Evolutionary conservation across 2,113 vertebrate species (phyloP).

Genomic region (Pomatorhinus ruficollis): DNA sequence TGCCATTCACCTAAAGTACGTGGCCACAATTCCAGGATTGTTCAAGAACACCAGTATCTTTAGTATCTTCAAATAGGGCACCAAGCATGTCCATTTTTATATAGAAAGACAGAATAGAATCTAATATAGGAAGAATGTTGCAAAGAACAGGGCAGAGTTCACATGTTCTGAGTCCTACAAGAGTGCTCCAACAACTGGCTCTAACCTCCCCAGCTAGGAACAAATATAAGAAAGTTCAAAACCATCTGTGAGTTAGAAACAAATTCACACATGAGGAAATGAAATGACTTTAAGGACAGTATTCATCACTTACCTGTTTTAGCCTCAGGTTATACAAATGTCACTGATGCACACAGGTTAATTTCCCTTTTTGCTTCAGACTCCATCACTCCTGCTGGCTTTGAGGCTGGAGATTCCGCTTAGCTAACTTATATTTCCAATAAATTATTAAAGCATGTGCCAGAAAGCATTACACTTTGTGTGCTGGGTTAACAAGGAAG

Average conservation of each 20-base stretch:
- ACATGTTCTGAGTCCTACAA: neutral
- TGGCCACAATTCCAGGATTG: neutral
- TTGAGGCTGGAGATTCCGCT: neutral
- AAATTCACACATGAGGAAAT: neutral
- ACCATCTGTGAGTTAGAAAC: neutral
- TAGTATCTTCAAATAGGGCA: neutral
- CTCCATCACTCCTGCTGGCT: neutral
- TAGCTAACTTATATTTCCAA: slow-evolving; percentile 33
- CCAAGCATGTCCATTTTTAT: neutral
- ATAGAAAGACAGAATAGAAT: neutral
- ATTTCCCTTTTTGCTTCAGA: neutral
- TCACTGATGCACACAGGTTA: neutral
- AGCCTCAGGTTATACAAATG: slow-evolving; percentile 15
- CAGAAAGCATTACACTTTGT: slow-evolving; percentile 24
- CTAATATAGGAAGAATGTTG: neutral
- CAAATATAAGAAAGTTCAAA: neutral
- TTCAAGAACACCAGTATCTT: neutral
- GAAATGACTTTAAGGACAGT: neutral
- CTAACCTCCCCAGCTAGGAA: neutral
- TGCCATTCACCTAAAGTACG: neutral
- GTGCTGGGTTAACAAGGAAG: slow-evolving; percentile 30
- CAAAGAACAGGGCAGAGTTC: neutral
- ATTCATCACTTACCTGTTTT: neutral
- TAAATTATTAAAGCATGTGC: slow-evolving; percentile 49
- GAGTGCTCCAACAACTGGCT: neutral